These are phyloP conservation scores for Bambusicola thoracicus DNA, from an alignment of 2,113 vertebrate genomes.

Conservation along the genomic window DNA sequence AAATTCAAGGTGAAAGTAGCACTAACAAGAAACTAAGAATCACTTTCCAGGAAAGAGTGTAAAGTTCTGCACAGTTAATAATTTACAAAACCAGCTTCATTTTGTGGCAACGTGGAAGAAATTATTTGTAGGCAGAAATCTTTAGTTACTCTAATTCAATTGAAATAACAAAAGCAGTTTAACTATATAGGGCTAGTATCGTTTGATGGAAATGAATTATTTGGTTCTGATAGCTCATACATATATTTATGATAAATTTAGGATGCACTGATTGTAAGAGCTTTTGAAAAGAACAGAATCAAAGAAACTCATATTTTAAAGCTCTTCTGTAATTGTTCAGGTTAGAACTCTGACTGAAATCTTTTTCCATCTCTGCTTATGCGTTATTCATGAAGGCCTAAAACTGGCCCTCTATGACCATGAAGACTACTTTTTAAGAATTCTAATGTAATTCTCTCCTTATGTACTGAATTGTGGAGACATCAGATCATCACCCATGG, in stretches of 20 bases:
- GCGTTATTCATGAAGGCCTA: conserved; percentile 27
- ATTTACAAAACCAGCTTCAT: neutral
- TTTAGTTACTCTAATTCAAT: neutral
- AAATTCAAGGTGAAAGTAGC: neutral
- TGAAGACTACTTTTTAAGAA: conserved; percentile 5
- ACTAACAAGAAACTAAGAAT: neutral
- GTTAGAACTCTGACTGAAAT: conserved; percentile 10
- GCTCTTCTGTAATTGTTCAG: neutral
- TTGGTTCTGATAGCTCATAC: neutral
- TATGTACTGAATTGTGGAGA: conserved; percentile 42
- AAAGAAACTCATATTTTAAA: neutral
- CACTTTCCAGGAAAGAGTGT: neutral
- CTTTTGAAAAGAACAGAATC: neutral
- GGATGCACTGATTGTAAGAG: neutral
- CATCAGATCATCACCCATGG: conserved; percentile 28
- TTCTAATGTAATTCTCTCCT: conserved; percentile 41
- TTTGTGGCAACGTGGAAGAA: neutral
- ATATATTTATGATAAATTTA: neutral
- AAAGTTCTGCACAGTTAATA: neutral
- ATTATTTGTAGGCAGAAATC: neutral
- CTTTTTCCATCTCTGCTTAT: neutral
- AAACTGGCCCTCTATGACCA: conserved; percentile 31
- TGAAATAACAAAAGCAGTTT: neutral
- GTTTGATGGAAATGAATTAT: neutral
- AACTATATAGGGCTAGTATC: neutral